Percentiles rank a stretch among this genome's conserved stretches.
Conservation (phyloP, 2,888 invertebrate species). For the Lasius fuliginosus region DNA sequence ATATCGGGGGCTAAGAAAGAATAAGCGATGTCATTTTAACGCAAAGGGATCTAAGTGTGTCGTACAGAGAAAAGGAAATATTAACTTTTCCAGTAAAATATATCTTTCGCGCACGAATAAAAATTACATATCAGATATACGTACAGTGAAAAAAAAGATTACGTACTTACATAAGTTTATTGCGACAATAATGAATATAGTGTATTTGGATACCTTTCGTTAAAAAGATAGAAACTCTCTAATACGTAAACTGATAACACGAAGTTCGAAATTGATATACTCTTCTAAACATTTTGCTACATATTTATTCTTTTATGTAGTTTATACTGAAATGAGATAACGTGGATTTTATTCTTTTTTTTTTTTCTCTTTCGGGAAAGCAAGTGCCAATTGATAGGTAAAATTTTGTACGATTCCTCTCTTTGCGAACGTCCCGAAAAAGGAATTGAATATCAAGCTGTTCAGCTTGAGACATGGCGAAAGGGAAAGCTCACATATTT, state of each 20-base stretch:
- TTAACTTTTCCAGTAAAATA: constrained; percentile 45
- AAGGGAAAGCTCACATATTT: constrained; percentile 54
- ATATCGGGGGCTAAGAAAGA: constrained; percentile 49
- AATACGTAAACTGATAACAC: constrained; percentile 33
- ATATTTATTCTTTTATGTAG: constrained; percentile 60
- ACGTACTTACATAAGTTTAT: constrained; percentile 68
- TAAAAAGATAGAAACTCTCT: constrained; percentile 65
- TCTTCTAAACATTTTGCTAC: constrained; percentile 70
- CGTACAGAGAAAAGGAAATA: constrained; percentile 42
- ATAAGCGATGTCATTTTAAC: constrained; percentile 67
- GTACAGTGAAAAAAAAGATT: constrained; percentile 42
- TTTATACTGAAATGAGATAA: constrained; percentile 2
- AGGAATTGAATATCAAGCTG: constrained; percentile 55
- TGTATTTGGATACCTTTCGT: constrained; percentile 66
- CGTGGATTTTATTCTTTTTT: constrained; percentile 1
- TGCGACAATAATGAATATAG: constrained; percentile 73
- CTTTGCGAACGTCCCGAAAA: constrained; percentile 53
- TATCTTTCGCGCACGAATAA: constrained; percentile 31
- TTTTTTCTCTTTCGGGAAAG: neutral
- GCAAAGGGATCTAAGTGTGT: constrained; percentile 62
- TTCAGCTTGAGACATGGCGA: constrained; percentile 54
- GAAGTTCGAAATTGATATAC: constrained; percentile 51
- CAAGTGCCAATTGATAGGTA: constrained; percentile 44
- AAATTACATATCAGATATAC: constrained; percentile 45
- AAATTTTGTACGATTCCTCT: constrained; percentile 51